Base-by-base conservation (phyloP, 2,888 invertebrate genomes). In the Coelogynopora nodosa region DNA sequence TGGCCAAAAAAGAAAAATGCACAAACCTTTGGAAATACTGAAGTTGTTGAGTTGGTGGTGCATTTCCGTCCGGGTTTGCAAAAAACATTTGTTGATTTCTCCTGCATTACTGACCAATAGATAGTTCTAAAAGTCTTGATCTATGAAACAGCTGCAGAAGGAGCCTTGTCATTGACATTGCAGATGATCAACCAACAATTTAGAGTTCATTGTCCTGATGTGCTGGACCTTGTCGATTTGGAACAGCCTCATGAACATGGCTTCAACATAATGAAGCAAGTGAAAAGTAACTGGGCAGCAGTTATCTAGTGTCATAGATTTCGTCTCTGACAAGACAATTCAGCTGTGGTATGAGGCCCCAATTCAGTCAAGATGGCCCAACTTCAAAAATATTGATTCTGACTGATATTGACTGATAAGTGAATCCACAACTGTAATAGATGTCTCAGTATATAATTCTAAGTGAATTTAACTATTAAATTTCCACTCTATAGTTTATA, bases 311-410 rank as follows among this genome's bases (percentile, higher is more conserved):
- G 18, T n/a, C n/a, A n/a, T 26, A 74, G 74, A 74, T 74, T 74
- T 74, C 23, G 74, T n/a, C 74, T 26, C 74, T 74, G 74, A 23
- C 74, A 74, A 26, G 74, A 26, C 74, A 74, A 74, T 74, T 74
- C 23, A 74, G 74, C 74, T 74, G 74, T 74, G 74, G 74, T 74
- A 74, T 74, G 74, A 74, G 23, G 74, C 74, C 5, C 74, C 18
- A 74, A 74, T 26, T 74, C 74, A 74, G 74, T 74, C 74, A 74
- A 74, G 74, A 74, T 74, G 74, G 27, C 74, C 27, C 74, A 74
- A 74, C 74, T 74, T 74, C 74, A 74, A 74, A 74, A 74, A 74
- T 26, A 74, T 74, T 74, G 74, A 74, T 74, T 74, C 74, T 74
- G 74, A 74, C 2, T 74, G 18, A 26, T n/a, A n/a, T 13, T 74